phyloP scores from a whole-genome alignment of 2,888 invertebrate species.

The Lasioglossum marginatum region DNA sequence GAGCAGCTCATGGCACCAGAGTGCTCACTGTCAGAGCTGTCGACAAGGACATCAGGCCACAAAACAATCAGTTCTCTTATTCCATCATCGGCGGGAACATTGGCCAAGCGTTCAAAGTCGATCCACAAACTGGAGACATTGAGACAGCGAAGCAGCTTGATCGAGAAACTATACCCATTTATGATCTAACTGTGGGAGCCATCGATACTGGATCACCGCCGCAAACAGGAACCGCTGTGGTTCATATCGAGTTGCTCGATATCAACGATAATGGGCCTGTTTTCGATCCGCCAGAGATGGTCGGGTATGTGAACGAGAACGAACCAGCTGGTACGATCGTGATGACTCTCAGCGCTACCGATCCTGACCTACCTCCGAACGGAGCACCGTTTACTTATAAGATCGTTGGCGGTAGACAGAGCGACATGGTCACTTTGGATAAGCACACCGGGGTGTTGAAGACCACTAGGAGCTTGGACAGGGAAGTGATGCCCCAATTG shows the following conservation, averaged over 20 bases:
- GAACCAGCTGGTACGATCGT: conserved; percentile 93
- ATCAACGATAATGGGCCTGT: conserved; percentile 97
- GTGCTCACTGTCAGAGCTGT: conserved; percentile 93
- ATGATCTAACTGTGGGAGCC: conserved; percentile 92
- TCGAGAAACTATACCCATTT: conserved; percentile 91
- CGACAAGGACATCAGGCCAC: conserved; percentile 95
- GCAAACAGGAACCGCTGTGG: conserved; percentile 95
- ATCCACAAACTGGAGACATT: conserved; percentile 93
- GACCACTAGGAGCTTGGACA: conserved; percentile 92
- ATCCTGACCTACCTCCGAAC: conserved; percentile 95
- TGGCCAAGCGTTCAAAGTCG: conserved; percentile 94
- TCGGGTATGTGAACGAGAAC: conserved; percentile 94
- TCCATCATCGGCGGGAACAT: conserved; percentile 94
- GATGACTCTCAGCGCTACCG: conserved; percentile 93
- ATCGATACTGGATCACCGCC: conserved; percentile 95
- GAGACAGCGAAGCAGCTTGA: conserved; percentile 92
- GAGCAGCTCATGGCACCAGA: conserved; percentile 90
- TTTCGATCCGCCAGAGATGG: conserved; percentile 89
- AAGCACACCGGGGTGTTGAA: conserved; percentile 92
- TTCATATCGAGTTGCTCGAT: conserved; percentile 92
- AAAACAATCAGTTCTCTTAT: conserved; percentile 96
- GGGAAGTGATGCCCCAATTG: conserved; percentile 91
- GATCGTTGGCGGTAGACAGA: conserved; percentile 92
- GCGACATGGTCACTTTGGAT: conserved; percentile 91
- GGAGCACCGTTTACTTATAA: conserved; percentile 95